Conservation (phyloP, 2,888 invertebrate species). For the Ganaspis brasiliensis region DNA sequence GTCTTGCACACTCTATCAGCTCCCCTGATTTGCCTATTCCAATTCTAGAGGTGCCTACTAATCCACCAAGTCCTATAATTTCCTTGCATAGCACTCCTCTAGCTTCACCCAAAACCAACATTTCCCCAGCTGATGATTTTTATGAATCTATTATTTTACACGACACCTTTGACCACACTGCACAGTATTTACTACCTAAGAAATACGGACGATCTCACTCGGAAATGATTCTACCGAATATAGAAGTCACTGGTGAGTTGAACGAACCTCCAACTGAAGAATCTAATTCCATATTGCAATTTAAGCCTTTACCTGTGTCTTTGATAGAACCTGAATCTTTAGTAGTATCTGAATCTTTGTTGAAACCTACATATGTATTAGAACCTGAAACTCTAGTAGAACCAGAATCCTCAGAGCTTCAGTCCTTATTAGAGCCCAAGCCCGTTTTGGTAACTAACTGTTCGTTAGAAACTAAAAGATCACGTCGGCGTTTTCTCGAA, state of each 20-base stretch:
- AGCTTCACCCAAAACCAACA: conserved; percentile 64
- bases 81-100: conserved; percentile 69
- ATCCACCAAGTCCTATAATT: conserved; percentile 63
- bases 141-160: conserved; percentile 45
- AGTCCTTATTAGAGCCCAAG: neutral
- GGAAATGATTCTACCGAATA: conserved; percentile 70
- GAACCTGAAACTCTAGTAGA: conserved; percentile 1
- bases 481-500: conserved; percentile 4
- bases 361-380: neutral
- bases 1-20: conserved; percentile 75
- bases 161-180: conserved; percentile 43
- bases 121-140: conserved; percentile 49
- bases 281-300: neutral
- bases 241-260: conserved; percentile 73
- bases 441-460: neutral
- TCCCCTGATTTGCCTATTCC: conserved; percentile 76
- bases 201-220: conserved; percentile 75
- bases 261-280: conserved; percentile 34
- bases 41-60: conserved; percentile 58
- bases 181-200: conserved; percentile 58
- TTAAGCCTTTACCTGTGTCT: neutral
- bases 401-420: neutral
- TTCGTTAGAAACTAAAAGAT: neutral
- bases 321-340: neutral
- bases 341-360: neutral